These are phyloP conservation scores for Pollenia angustigena DNA, from an alignment of 2,888 invertebrate genomes.

Conservation along the genomic window DNA sequence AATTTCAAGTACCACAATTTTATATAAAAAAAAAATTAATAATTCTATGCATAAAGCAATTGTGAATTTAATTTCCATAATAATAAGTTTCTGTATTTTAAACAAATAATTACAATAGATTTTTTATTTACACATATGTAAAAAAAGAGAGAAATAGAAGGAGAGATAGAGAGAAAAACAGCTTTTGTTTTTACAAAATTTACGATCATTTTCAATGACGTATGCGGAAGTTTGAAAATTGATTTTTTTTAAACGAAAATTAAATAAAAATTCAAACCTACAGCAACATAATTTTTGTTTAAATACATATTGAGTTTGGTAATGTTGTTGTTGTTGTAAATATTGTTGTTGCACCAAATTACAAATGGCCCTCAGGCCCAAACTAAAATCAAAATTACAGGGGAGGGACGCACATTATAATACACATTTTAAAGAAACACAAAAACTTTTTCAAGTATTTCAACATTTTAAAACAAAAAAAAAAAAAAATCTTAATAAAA, in stretches of 20 bases:
- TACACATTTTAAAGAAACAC: not conserved
- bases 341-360: conserved; percentile 43
- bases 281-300: conserved; percentile 26
- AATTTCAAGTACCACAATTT: not conserved
- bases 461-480: too few species aligned
- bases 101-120: not conserved
- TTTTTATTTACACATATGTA: not conserved
- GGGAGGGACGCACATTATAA: too few species aligned
- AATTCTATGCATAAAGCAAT: conserved; percentile 12
- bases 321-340: not conserved
- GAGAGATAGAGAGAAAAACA: not conserved
- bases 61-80: not conserved
- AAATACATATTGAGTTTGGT: not conserved
- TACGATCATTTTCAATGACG: conserved; percentile 37
- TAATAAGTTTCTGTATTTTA: not conserved
- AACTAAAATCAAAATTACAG: not conserved
- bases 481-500: not conserved
- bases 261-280: conserved; percentile 44
- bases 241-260: not conserved
- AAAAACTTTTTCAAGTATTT: not conserved
- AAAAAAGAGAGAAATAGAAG: not conserved
- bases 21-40: not conserved
- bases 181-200: not conserved
- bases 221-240: conserved; percentile 51
- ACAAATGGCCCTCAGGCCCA: conserved; percentile 41